phyloP scores from a whole-genome alignment of 2,797 vertebrate genomes.

The Parauchenoglanis ngamensis region DNA sequence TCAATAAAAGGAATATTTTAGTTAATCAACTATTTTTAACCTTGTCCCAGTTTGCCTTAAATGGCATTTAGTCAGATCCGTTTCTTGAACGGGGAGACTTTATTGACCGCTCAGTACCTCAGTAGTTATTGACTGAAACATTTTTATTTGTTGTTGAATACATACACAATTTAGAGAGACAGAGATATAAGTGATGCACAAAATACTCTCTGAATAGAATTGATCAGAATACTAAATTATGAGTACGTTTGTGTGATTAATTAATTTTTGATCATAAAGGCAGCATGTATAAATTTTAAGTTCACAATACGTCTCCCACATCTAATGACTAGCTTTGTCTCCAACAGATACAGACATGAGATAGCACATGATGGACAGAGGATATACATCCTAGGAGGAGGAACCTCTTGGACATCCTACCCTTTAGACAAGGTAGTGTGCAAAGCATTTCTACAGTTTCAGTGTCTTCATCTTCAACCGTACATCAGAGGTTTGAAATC shows the following conservation, averaged over 20 bases:
- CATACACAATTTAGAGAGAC: not conserved
- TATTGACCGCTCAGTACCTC: not conserved
- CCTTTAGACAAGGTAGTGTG: slow-evolving; percentile 93
- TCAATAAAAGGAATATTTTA: too few relatives aligned
- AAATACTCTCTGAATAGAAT: not conserved
- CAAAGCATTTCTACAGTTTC: not conserved
- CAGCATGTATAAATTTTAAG: too few relatives aligned
- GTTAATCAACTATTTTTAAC: too few relatives aligned
- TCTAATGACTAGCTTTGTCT: not conserved
- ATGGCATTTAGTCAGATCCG: too few relatives aligned
- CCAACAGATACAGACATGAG: slow-evolving; percentile 92
- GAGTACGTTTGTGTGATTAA: not conserved
- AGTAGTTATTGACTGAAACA: too few relatives aligned
- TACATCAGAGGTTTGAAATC: not conserved
- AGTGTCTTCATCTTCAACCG: not conserved
- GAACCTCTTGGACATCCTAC: slow-evolving; percentile 97
- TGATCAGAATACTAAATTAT: not conserved
- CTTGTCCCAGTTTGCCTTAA: too few relatives aligned
- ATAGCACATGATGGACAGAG: slow-evolving; percentile 94
- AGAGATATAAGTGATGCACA: not conserved
- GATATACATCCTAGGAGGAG: slow-evolving; percentile 96
- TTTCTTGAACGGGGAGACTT: not conserved
- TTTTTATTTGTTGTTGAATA: too few relatives aligned
- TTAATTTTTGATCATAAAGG: not conserved
- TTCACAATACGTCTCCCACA: not conserved